Evolutionary conservation across 2,113 vertebrate species (phyloP).

Genomic region (Pelvicachromis taeniatus): DNA sequence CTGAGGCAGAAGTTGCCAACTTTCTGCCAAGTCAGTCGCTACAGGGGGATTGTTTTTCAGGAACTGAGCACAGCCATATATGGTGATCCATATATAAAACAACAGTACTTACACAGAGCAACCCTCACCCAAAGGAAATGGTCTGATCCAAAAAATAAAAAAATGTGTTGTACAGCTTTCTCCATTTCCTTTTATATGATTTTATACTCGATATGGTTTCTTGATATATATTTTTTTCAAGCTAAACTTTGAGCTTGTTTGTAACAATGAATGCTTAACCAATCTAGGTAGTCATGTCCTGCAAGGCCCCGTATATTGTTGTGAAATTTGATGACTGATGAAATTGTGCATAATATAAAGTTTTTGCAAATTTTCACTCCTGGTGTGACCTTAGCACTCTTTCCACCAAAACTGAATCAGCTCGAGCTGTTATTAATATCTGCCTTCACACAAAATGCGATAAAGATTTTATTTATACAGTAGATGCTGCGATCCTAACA

Average conservation of each 20-base stretch:
- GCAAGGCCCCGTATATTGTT: not conserved
- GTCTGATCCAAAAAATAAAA: too few relatives aligned
- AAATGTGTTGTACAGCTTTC: not conserved
- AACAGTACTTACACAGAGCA: not conserved
- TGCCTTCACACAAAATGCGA: not conserved
- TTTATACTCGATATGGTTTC: not conserved
- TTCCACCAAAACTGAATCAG: not conserved
- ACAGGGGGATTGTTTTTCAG: not conserved
- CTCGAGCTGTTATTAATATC: not conserved
- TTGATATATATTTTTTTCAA: too few relatives aligned
- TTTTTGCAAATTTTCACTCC: not conserved
- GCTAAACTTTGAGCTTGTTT: too few relatives aligned
- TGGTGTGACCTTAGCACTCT: not conserved
- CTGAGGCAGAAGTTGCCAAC: not conserved
- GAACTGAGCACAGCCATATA: not conserved
- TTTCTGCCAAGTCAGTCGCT: not conserved
- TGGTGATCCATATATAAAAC: too few relatives aligned
- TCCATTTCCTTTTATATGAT: not conserved
- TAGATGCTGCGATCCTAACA: not conserved
- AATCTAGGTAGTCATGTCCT: too few relatives aligned
- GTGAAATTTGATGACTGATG: not conserved
- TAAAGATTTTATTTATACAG: not conserved
- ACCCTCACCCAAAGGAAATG: not conserved
- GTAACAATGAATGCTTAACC: too few relatives aligned
- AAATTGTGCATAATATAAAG: not conserved